phyloP scores from a whole-genome alignment of 2,888 invertebrate species.

The Thera britannica region DNA sequence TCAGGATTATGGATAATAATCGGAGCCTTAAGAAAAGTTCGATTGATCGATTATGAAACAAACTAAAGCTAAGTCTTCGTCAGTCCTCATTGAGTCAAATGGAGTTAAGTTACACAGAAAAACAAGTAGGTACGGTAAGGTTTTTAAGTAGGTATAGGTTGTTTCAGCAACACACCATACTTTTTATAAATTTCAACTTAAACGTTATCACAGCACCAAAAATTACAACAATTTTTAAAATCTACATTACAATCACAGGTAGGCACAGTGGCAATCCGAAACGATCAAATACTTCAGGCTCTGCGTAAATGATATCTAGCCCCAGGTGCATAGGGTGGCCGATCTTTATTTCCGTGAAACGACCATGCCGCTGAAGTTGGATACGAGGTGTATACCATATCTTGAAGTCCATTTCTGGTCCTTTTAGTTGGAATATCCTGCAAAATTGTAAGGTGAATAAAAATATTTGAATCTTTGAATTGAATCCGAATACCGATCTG shows the following conservation, averaged over 20 bases:
- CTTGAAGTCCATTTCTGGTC: constrained; percentile 74
- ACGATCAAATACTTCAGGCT: constrained; percentile 22
- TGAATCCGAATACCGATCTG: too few species aligned
- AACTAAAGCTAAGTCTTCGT: too few species aligned
- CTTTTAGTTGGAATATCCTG: constrained; percentile 48
- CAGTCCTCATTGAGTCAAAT: too few species aligned
- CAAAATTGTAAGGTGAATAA: constrained; percentile 26
- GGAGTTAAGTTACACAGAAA: too few species aligned
- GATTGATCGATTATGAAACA: too few species aligned
- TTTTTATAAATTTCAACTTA: neutral
- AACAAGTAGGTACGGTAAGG: neutral
- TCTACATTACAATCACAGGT: constrained; percentile 30
- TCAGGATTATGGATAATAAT: too few species aligned
- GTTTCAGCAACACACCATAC: too few species aligned
- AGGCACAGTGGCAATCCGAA: constrained; percentile 23
- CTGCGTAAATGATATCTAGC: constrained; percentile 42
- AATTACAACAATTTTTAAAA: constrained; percentile 30
- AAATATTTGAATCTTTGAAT: neutral
- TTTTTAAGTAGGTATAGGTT: neutral
- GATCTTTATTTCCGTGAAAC: constrained; percentile 62
- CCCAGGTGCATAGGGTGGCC: constrained; percentile 37
- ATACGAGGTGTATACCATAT: constrained; percentile 66
- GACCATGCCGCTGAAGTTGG: constrained; percentile 69
- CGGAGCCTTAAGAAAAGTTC: too few species aligned
- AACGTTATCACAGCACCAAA: constrained; percentile 19